Evolutionary conservation across 2,113 vertebrate genomes (phyloP), one percentile per base, ranked within the genome.

Genomic region (Chrysochloris asiatica): DNA sequence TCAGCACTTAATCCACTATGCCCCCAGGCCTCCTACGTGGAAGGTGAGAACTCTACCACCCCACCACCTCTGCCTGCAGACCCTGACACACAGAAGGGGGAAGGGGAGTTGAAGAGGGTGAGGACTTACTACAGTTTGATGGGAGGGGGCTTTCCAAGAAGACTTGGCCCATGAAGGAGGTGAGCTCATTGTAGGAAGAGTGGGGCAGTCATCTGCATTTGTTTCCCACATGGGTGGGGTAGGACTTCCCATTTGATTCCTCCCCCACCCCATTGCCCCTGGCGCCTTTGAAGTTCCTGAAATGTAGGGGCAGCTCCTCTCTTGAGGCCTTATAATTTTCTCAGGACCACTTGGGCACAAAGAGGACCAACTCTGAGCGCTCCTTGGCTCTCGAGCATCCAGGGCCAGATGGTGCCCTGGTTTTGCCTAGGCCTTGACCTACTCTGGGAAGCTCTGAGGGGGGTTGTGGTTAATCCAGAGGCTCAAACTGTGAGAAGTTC

Each of bases 401-500:
- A 30, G 43, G 19, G 8, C 45, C 45, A 26, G 36, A 33, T 48
- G 90, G 81, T 41, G 61, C 26, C 72, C 11, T 36, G 59, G 21
- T 21, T 88, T 63, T 13, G 54, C n/a, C n/a, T 91, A 59, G 52
- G 59, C 69, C 45, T 75, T 47, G 3, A 69, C 36, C 22, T 14
- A 16, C n/a, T 24, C 26, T 16, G 21, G 67, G 90, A 93, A 93
- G 65, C 82, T 77, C 21, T 2, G 30, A 52, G 47, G 69, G 50
- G 0, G 17, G 75, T 59, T 83, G 9, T 43, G 56, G 73, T 85
- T 86, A 83, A 92, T 82, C 9, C 17, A 36, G 71, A 92, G 59
- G 38, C 78, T 91, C 82, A 88, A 75, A 77, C 10, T 5, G 56
- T 69, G 90, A 86, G 72, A 26, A 90, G 48, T 36, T 69, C 72